Evolutionary conservation across 2,797 vertebrate genomes (phyloP), one percentile per base, ranked within the genome.

Genomic region (Sphenopsis melanotis): DNA sequence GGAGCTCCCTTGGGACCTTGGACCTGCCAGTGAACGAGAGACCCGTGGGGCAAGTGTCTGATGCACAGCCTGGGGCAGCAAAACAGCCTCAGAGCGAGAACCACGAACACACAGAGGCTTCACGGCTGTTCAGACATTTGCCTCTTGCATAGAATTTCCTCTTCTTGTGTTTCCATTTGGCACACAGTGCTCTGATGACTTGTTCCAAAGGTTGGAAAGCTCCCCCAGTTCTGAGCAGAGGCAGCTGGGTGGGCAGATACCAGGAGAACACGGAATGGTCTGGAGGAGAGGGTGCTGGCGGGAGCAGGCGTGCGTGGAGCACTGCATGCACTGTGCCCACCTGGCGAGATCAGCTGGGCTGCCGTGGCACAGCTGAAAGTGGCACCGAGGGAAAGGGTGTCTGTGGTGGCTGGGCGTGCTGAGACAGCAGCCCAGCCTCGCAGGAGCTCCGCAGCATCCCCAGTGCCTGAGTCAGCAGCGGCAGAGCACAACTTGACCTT

Each of bases 401-500:
- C 65, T 61, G 9, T 59, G 76, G 42, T 56, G 6, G 1, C 27
- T 39, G 71, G 59, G 52, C 3, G 0, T 23, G 76, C 72, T 68
- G 86, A 86, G 71, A 3, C 39, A 36, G 87, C 42, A 41, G 23
- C 72, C 61, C 65, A 8, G 46, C 70, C 53, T 12, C 5, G 6
- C 4, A 12, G 75, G 66, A 72, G 65, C 53, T 36, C 44, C 0
- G 1, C 65, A 18, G 85, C 39, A 11, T 11, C 87, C 59, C 15
- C 0, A 0, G 10, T 1, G 8, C 82, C 87, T 83, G 89, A 89
- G 91, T 82, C 91, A 89, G 87, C 80, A 74, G 79, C 83, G 0
- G 34, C 42, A 2, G 24, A 91, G 84, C 5, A 70, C 71, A 68
- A 7, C 87, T 36, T 96, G 95, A 96, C 95, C 89, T 92, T 78